Evolutionary conservation across 1,140 invertebrate species (phyloP), one percentile per base, ranked within the genome.

Genomic region (Drosophila sechellia): DNA sequence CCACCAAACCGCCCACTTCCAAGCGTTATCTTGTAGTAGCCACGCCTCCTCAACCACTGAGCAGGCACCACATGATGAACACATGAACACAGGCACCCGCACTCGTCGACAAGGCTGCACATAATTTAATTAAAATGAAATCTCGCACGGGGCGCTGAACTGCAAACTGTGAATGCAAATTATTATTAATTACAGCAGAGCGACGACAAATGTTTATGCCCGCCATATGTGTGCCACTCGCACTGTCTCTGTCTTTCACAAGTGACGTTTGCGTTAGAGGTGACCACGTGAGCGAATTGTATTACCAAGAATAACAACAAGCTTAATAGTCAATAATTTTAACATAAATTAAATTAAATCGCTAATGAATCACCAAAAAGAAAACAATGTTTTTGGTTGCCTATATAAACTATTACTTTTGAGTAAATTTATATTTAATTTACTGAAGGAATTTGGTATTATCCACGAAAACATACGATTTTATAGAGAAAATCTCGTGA

Each of bases 101-200:
- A 46, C 65, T 22, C 53, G 37, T 34, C 31, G 68, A 57, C 68
- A 69, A 57, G 50, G 43, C 35, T 70, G 52, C 68, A 70, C 52
- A 70, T 70, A 70, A 70, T 70, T 70, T 70, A 70, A 70, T 70
- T 70, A 70, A 70, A 70, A 70, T 53, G 64, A 68, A 68, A 68
- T 65, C 68, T 70, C 68, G 27, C 66, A 69, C 66, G 49, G 66
- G 52, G 66, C 65, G 50, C 65, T 70, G 68, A 70, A 70, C 65
- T 70, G 64, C 68, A 70, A 70, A 70, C 50, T 70, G 66, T 70
- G 66, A 71, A 71, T 71, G 68, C 68, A 71, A 71, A 71, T 71
- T 71, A 71, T 71, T 71, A 71, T 71, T 71, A 71, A 71, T 71
- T 71, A 71, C 68, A 71, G 68, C 68, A 70, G 25, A 57, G 68